phyloP scores from a whole-genome alignment of 2,797 vertebrate species.

The Orestias chungarensis region DNA sequence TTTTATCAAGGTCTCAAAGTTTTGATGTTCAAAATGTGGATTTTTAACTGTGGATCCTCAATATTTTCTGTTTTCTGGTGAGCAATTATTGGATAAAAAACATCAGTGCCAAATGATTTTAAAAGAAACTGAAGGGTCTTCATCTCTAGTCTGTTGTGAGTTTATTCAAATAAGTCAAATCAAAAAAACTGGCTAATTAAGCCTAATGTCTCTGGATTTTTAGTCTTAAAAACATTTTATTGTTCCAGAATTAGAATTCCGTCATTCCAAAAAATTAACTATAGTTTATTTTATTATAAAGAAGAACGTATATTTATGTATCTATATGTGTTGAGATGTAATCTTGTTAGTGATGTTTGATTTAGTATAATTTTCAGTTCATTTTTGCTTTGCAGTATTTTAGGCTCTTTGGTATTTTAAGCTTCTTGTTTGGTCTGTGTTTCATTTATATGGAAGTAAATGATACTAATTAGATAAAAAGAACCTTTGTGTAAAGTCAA shows the following conservation, averaged over 20 bases:
- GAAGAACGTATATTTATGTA: neutral
- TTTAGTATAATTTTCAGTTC: neutral
- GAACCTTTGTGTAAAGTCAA: neutral
- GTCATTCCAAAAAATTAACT: no score
- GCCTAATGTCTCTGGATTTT: neutral
- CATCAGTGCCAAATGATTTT: neutral
- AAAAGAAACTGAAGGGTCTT: no score
- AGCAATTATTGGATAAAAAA: neutral
- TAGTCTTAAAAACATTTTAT: neutral
- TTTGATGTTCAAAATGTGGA: neutral
- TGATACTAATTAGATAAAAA: neutral
- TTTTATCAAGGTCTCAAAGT: neutral
- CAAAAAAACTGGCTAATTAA: neutral
- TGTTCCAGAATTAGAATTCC: neutral
- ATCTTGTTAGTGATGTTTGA: neutral
- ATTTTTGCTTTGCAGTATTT: neutral
- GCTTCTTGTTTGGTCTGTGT: neutral
- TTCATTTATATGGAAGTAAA: neutral
- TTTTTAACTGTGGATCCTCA: neutral
- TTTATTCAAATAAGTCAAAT: no score
- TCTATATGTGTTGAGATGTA: neutral
- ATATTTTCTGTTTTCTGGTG: neutral
- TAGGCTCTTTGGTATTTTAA: neutral
- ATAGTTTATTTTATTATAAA: neutral
- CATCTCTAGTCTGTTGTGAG: neutral